Evolutionary conservation across 2,113 vertebrate species (phyloP).

Genomic region (Rostratula benghalensis): DNA sequence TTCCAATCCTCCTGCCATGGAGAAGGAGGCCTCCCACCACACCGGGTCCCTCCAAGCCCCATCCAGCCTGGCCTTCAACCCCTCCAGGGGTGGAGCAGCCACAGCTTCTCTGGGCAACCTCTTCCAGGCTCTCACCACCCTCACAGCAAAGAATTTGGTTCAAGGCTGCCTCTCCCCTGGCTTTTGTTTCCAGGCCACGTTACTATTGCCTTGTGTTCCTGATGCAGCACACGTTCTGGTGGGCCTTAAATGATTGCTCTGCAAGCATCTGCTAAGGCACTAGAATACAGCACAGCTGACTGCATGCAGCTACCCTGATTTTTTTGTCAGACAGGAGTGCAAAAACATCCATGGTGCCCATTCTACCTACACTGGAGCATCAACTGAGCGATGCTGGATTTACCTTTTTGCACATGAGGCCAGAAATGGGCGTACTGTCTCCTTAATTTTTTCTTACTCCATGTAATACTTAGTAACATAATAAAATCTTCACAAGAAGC

Average conservation of each 20-base stretch:
- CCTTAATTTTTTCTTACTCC: not conserved
- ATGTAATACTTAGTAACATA: slow-evolving; percentile 20
- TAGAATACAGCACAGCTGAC: not conserved
- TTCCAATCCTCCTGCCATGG: no score
- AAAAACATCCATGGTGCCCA: not conserved
- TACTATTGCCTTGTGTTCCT: not conserved
- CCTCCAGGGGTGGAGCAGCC: not conserved
- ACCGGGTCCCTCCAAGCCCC: not conserved
- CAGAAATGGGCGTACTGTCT: not conserved
- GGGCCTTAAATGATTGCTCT: not conserved
- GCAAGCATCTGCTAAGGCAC: not conserved
- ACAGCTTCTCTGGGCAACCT: not conserved
- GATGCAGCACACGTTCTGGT: not conserved
- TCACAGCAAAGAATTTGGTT: not conserved
- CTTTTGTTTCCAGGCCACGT: not conserved
- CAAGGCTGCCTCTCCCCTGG: not conserved
- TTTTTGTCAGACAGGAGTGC: not conserved
- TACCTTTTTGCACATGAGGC: not conserved
- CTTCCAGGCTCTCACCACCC: not conserved
- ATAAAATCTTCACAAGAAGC: slow-evolving; percentile 35
- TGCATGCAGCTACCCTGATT: not conserved
- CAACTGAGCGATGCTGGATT: not conserved
- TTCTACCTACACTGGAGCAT: not conserved
- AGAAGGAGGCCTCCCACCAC: not conserved
- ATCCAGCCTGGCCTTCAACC: not conserved